Conservation (phyloP, 2,888 invertebrate species). For the Dastarcus helophoroides region DNA sequence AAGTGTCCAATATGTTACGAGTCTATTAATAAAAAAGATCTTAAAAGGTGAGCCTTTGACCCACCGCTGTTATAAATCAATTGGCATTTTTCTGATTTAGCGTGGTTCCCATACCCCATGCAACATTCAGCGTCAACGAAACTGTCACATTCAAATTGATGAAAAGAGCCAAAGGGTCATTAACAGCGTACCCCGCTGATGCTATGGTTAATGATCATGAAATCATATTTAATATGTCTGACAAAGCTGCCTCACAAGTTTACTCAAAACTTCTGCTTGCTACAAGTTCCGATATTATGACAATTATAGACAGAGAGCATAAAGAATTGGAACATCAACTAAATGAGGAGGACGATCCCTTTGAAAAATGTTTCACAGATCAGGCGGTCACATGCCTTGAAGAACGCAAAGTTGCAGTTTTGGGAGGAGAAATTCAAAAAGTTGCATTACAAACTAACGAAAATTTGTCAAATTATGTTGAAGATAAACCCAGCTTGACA, state of each 20-base stretch:
- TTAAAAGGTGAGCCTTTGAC: conserved; percentile 76
- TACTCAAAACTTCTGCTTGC: conserved; percentile 73
- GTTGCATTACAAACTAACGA: conserved; percentile 4
- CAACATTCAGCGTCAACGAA: conserved; percentile 49
- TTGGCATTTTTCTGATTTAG: conserved; percentile 38
- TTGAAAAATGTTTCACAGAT: conserved; percentile 78
- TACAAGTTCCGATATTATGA: conserved; percentile 51
- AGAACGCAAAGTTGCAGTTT: conserved; percentile 38
- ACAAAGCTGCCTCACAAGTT: conserved; percentile 42
- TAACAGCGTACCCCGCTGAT: conserved; percentile 42
- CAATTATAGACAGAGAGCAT: conserved; percentile 65
- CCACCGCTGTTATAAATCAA: too few species aligned
- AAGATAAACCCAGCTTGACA: too few species aligned
- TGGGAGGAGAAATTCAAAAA: conserved; percentile 8
- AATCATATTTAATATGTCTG: conserved; percentile 37
- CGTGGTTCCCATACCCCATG: conserved; percentile 46
- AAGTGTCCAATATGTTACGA: conserved; percentile 92
- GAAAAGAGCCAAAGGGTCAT: conserved; percentile 45
- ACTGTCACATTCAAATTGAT: conserved; percentile 71
- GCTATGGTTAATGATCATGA: conserved; percentile 23
- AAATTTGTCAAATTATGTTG: not conserved
- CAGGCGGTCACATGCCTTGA: conserved; percentile 64
- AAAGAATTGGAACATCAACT: conserved; percentile 52
- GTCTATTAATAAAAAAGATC: conserved; percentile 62
- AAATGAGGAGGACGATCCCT: conserved; percentile 55